Conservation (phyloP, 1,140 invertebrate genomes). For the Zophobas morio region DNA sequence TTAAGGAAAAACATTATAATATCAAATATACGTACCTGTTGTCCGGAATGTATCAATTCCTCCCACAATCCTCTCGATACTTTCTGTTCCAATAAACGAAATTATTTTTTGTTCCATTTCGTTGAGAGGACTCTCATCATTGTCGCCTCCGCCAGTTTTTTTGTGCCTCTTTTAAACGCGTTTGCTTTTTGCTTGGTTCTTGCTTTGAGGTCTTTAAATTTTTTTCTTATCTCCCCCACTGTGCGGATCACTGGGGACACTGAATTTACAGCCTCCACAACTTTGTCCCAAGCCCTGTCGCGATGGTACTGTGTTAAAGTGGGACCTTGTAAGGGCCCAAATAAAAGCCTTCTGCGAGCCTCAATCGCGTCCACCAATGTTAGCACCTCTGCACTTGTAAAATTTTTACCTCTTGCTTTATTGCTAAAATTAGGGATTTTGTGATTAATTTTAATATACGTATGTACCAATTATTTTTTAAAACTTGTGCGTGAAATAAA, state of each 20-base stretch:
- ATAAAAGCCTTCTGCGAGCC: neutral
- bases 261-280: neutral
- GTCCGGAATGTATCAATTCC: too few relatives aligned
- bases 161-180: neutral
- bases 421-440: neutral
- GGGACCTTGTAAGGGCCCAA: neutral
- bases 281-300: neutral
- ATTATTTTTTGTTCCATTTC: too few relatives aligned
- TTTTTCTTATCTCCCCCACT: neutral
- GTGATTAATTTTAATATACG: too few relatives aligned
- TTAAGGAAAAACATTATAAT: too few relatives aligned
- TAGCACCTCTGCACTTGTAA: neutral
- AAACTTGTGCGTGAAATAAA: too few relatives aligned
- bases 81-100: too few relatives aligned
- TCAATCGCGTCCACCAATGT: conserved; percentile 1
- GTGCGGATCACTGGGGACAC: neutral
- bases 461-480: too few relatives aligned
- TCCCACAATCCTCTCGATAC: too few relatives aligned
- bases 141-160: neutral
- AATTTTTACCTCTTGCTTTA: neutral
- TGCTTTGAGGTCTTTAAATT: neutral
- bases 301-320: neutral
- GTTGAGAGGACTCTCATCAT: neutral
- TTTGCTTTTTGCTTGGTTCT: neutral
- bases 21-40: too few relatives aligned